phyloP scores from a whole-genome alignment of 2,888 invertebrate genomes.

The Gonocerus acuteangulatus region DNA sequence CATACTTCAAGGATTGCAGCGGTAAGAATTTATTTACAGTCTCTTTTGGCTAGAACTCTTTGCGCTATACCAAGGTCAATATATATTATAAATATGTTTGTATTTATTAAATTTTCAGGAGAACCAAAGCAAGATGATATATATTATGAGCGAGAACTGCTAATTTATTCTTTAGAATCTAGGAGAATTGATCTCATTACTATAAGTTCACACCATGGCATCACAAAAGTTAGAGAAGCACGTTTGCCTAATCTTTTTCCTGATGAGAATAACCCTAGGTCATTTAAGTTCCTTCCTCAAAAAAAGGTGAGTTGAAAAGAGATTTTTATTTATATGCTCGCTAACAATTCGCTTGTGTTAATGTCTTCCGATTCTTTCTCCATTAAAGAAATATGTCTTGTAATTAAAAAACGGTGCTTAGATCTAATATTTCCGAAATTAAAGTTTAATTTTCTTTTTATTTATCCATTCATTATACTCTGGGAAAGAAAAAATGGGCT shows the following conservation, averaged over 20 bases:
- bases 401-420: too few species aligned
- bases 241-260: constrained; percentile 66
- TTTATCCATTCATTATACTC: too few species aligned
- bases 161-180: constrained; percentile 69
- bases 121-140: constrained; percentile 54
- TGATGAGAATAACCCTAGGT: constrained; percentile 56
- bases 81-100: too few species aligned
- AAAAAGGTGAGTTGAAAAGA: constrained; percentile 56
- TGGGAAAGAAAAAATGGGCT: too few species aligned
- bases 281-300: constrained; percentile 59
- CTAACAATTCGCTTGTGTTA: too few species aligned
- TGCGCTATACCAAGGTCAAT: too few species aligned
- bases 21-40: not conserved
- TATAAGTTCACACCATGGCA: constrained; percentile 71
- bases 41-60: too few species aligned
- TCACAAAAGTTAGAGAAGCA: constrained; percentile 62
- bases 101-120: constrained; percentile 22
- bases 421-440: too few species aligned
- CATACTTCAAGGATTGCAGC: not conserved
- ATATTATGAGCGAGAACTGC: constrained; percentile 75
- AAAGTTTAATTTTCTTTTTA: too few species aligned
- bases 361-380: too few species aligned
- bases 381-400: too few species aligned
- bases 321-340: too few species aligned
- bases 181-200: constrained; percentile 74